Percentiles rank a stretch among this genome's conserved stretches.
Conservation (phyloP, 2,113 vertebrate genomes). For the Xenopus tropicalis region UCB_Xtro_10.0 CM004449.2:74784501-74785000, state of each 20-base stretch:
- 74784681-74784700: neutral
- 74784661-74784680: neutral
- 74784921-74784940: conserved; percentile 15
- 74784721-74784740: neutral
- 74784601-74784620: no score
- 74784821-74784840: neutral
- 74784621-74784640: neutral
- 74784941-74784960: conserved; percentile 28
- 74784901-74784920: conserved; percentile 18
- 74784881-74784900: conserved; percentile 18
- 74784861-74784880: neutral
- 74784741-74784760: no score
- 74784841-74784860: neutral
- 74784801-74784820: neutral
- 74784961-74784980: neutral
- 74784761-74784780: neutral
- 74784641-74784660: neutral
- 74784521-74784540: neutral
- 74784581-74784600: no score
- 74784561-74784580: no score
- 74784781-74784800: no score
- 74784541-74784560: neutral
- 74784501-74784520: neutral
- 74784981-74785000: no score
- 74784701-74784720: neutral